Percentiles rank a stretch among this genome's conserved stretches.
phyloP scores from a whole-genome alignment of 2,113 vertebrate genomes.

The Abramis brama region DNA sequence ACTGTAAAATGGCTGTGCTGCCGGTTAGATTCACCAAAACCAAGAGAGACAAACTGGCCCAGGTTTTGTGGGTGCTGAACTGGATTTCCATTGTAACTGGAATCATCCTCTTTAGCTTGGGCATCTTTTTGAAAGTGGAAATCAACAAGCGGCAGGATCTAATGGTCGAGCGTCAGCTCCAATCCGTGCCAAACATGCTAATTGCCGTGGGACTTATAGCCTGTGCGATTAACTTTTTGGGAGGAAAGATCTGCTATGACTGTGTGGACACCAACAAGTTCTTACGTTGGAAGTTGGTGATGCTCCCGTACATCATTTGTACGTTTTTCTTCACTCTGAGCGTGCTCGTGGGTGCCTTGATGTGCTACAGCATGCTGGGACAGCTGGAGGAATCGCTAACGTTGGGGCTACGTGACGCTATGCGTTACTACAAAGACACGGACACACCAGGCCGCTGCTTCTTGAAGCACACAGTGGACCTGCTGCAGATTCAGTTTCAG shows the following conservation, averaged over 20 bases:
- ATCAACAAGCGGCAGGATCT: slow-evolving; percentile 83
- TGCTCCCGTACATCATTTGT: slow-evolving; percentile 86
- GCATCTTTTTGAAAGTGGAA: slow-evolving; percentile 85
- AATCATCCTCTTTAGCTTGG: slow-evolving; percentile 81
- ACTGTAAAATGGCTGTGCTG: slow-evolving; percentile 80
- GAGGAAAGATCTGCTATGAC: slow-evolving; percentile 88
- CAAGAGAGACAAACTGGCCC: slow-evolving; percentile 82
- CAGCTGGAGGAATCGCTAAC: slow-evolving; percentile 84
- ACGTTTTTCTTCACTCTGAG: slow-evolving; percentile 86
- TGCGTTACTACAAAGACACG: slow-evolving; percentile 87
- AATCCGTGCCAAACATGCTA: slow-evolving; percentile 82
- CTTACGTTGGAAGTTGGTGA: slow-evolving; percentile 85
- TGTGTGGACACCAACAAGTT: slow-evolving; percentile 84
- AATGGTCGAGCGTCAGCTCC: slow-evolving; percentile 79
- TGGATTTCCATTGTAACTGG: slow-evolving; percentile 86
- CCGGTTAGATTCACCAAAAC: slow-evolving; percentile 85
- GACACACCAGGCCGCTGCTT: slow-evolving; percentile 87
- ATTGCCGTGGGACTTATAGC: slow-evolving; percentile 84
- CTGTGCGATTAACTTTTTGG: slow-evolving; percentile 87
- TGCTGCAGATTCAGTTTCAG: slow-evolving; percentile 85
- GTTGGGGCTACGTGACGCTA: slow-evolving; percentile 79
- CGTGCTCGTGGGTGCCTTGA: slow-evolving; percentile 81
- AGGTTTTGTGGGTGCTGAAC: slow-evolving; percentile 88
- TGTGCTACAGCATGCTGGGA: slow-evolving; percentile 82
- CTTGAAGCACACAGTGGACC: slow-evolving; percentile 84